Evolutionary conservation across 2,888 invertebrate species (phyloP).

Genomic region (Tachystola acroxantha): DNA sequence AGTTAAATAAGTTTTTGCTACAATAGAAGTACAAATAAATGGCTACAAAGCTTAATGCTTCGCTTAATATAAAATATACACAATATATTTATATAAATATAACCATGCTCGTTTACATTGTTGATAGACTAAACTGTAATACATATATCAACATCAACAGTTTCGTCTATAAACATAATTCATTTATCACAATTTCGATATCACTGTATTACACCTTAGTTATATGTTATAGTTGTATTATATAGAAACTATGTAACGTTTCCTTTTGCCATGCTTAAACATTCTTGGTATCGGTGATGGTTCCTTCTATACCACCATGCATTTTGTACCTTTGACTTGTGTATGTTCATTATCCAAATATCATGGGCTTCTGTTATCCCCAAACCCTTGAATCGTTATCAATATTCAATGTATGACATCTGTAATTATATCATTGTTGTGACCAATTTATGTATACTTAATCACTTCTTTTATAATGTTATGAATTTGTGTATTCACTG

Average conservation of each 20-base stretch:
- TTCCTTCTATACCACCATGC: constrained; percentile 56
- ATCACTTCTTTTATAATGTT: no score
- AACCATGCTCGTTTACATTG: constrained; percentile 15
- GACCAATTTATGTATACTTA: no score
- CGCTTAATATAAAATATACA: constrained; percentile 33
- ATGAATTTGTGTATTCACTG: not conserved
- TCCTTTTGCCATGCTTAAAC: constrained; percentile 70
- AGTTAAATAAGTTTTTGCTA: not conserved
- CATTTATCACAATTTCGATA: constrained; percentile 20
- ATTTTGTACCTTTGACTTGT: constrained; percentile 38
- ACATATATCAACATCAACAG: constrained; percentile 11
- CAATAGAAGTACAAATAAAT: not conserved
- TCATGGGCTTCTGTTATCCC: constrained; percentile 12
- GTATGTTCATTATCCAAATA: constrained; percentile 38
- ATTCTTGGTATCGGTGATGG: constrained; percentile 77
- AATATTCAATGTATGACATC: not conserved
- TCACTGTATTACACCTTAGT: constrained; percentile 21
- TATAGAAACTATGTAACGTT: constrained; percentile 52
- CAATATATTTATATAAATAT: constrained; percentile 20
- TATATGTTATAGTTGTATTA: constrained; percentile 19
- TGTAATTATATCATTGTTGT: not conserved
- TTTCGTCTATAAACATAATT: constrained; percentile 12
- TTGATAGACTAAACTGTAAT: constrained; percentile 24
- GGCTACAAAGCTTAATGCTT: constrained; percentile 26
- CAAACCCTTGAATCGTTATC: not conserved